phyloP scores from a whole-genome alignment of 2,888 invertebrate species.

The Trachelus iudaicus region DNA sequence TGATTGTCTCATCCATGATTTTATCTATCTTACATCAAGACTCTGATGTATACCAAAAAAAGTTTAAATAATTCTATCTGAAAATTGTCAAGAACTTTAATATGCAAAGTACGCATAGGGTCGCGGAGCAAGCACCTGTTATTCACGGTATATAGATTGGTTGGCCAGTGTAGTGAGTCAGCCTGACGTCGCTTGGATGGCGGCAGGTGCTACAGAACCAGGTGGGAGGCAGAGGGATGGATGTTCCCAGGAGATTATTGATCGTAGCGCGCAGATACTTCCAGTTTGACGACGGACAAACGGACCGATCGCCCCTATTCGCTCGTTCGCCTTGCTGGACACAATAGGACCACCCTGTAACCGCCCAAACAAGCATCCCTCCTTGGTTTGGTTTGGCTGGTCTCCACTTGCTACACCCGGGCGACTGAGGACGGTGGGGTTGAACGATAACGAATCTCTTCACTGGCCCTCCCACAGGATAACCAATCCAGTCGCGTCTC shows the following conservation, averaged over 20 bases:
- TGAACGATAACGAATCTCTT: not conserved
- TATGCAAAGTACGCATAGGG: not conserved
- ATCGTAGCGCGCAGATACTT: slow-evolving; percentile 55
- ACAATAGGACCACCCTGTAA: not conserved
- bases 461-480: not conserved
- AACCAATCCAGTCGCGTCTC: slow-evolving; percentile 8
- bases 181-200: slow-evolving; percentile 24
- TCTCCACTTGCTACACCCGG: not conserved
- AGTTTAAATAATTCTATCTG: not conserved
- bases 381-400: not conserved
- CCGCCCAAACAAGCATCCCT: slow-evolving; percentile 2
- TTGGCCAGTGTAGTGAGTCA: slow-evolving; percentile 14
- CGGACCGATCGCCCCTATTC: slow-evolving; percentile 3
- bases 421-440: not conserved
- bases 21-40: not conserved
- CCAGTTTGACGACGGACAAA: slow-evolving; percentile 34
- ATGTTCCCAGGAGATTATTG: slow-evolving; percentile 64
- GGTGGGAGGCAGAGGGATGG: slow-evolving; percentile 48
- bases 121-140: not conserved
- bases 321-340: not conserved
- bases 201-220: slow-evolving; percentile 43
- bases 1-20: not conserved
- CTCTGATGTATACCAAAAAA: not conserved
- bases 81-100: not conserved
- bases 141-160: not conserved